Percentiles rank a stretch among this genome's conserved stretches.
These are phyloP conservation scores for Leuciscus waleckii DNA, from an alignment of 2,797 vertebrate species.

Conservation along the genomic window DNA sequence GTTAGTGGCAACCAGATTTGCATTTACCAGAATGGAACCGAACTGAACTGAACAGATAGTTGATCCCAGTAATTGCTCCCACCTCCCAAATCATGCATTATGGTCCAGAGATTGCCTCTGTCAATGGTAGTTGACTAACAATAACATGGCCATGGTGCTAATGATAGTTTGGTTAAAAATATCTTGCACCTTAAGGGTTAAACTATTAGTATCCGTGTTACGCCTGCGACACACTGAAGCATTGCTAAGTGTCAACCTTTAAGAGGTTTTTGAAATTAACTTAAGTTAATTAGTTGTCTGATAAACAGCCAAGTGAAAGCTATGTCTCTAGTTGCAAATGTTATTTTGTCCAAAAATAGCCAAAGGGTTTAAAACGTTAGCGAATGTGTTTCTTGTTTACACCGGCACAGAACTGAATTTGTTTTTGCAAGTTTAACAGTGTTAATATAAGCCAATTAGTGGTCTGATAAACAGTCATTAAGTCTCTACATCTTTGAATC, in stretches of 20 bases:
- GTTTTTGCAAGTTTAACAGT: neutral
- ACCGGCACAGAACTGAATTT: neutral
- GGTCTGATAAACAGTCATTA: neutral
- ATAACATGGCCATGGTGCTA: neutral
- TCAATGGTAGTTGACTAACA: neutral
- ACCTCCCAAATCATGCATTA: neutral
- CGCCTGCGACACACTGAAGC: neutral
- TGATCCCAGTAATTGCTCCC: neutral
- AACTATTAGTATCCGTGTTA: neutral
- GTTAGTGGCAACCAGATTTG: neutral
- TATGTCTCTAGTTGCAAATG: neutral
- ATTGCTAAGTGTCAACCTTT: neutral
- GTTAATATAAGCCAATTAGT: neutral
- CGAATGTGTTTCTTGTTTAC: neutral
- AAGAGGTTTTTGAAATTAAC: neutral
- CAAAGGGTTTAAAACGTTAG: neutral
- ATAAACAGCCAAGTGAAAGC: neutral
- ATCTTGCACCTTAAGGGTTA: neutral
- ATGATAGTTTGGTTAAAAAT: neutral
- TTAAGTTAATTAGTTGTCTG: neutral
- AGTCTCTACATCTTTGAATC: neutral
- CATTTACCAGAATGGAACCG: neutral
- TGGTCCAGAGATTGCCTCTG: neutral
- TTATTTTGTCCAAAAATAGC: constrained; percentile 11
- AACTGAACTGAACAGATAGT: neutral